phyloP scores from a whole-genome alignment of 2,113 vertebrate species.

The Brienomyrus brachyistius region DNA sequence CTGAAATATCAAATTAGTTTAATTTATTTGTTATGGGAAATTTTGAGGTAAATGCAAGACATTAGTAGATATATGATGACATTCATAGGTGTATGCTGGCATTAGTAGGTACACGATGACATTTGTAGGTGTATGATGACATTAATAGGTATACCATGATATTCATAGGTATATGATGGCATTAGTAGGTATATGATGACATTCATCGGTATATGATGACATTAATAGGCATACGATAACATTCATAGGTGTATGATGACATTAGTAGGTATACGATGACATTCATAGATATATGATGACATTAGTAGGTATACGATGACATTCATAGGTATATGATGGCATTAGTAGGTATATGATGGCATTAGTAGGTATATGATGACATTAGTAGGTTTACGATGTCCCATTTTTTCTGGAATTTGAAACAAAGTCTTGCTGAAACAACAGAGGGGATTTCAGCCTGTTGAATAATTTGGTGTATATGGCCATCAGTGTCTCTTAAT shows the following conservation, averaged over 20 bases:
- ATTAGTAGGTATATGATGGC: too few species aligned
- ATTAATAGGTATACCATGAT: neutral
- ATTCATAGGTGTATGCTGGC: too few species aligned
- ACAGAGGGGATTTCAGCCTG: neutral
- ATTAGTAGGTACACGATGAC: too few species aligned
- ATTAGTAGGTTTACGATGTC: neutral
- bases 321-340: too few species aligned
- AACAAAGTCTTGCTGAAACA: neutral
- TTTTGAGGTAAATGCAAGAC: neutral
- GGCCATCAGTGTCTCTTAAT: slow-evolving; percentile 33
- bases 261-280: neutral
- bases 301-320: too few species aligned
- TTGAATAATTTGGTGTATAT: slow-evolving; percentile 53
- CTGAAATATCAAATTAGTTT: neutral
- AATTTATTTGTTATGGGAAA: neutral
- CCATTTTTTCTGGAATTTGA: neutral
- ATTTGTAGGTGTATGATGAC: neutral
- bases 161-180: too few species aligned
- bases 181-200: too few species aligned
- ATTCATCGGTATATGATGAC: neutral
- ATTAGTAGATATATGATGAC: neutral
- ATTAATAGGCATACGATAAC: neutral
- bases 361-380: too few species aligned
- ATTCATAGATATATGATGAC: too few species aligned
- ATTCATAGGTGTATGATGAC: neutral